Conservation (phyloP, 2,797 vertebrate species). For the Kryptopterus vitreolus region DNA sequence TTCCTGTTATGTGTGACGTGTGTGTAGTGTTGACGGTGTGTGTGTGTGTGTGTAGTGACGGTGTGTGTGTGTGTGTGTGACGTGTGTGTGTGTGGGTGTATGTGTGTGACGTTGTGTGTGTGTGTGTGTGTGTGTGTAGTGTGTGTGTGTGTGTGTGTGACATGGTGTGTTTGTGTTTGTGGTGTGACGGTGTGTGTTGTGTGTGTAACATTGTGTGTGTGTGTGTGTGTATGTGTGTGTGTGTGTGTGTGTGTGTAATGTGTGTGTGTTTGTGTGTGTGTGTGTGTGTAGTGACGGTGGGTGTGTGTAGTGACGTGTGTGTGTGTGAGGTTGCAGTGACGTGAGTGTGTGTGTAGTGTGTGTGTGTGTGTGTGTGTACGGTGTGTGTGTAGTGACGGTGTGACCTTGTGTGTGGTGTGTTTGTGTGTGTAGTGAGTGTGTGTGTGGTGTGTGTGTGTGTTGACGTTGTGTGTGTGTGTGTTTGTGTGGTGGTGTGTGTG, state of each 20-base stretch:
- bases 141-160: not conserved
- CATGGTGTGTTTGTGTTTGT: too few relatives aligned
- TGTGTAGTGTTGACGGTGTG: not conserved
- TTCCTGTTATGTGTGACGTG: too few relatives aligned
- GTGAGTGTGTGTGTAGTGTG: not conserved
- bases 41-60: too few relatives aligned
- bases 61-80: not conserved
- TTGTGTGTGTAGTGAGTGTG: not conserved
- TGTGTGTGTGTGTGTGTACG: not conserved
- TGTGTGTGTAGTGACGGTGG: not conserved
- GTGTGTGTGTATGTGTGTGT: too few relatives aligned
- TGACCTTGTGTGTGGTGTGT: too few relatives aligned
- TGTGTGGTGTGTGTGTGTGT: not conserved
- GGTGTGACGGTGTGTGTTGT: not conserved
- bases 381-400: too few relatives aligned
- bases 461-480: too few relatives aligned
- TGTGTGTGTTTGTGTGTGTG: too few relatives aligned
- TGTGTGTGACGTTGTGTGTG: too few relatives aligned
- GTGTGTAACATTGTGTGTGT: constrained; percentile 4
- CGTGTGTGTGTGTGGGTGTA: not conserved
- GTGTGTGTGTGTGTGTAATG: too few relatives aligned
- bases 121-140: too few relatives aligned
- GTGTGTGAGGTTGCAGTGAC: not conserved
- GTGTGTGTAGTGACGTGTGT: not conserved
- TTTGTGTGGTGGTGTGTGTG: constrained; percentile 7